Base-by-base conservation (phyloP, 2,888 invertebrate genomes). In the Nephrocerus scutellatus region DNA sequence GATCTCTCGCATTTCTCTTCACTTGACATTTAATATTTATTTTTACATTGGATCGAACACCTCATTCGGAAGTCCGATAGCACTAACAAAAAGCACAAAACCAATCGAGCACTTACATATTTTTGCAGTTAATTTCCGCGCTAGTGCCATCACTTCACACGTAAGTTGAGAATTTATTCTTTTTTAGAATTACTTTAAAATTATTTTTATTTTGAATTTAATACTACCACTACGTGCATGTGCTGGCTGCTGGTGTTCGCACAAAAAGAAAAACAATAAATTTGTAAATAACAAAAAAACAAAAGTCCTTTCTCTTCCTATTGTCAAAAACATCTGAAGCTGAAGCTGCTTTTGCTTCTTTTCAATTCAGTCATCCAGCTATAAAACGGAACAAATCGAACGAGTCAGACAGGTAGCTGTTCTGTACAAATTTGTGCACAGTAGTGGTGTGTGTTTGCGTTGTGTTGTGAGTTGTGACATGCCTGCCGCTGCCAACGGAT, bases 101-200 rank as follows among this genome's bases (percentile, higher is more conserved):
- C 33, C 37, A 30, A 47, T 39, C 45, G 32, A 40, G 46, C 48
- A 64, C 68, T 68, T 59, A 69, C 68, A 67, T 56, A 68, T 68
- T 62, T 66, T 67, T 51, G 62, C 53, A 45, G 62, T 59, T 53
- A 67, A 56, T 50, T 66, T 68, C 52, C 69, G 64, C 49, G 63
- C 56, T 58, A 66, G 54, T 55, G 69, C 68, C 68, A 69, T 69
- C 49, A 54, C 53, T 50, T 57, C 40, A 44, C 52, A 47, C 39
- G 41, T 45, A 42, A 47, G 41, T 46, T 46, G 46, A 31, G 43
- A 48, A 44, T 47, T 44, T 44, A 30, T 37, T 28, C 35, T 38
- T 21, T 28, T 31, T 20, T 16, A 14, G 13, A 19, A 19, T 30
- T 30, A 20, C 20, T 30, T 18, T 12, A 6, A 6, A 6, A 6